phyloP scores from a whole-genome alignment of 2,888 invertebrate species.

The Heteropelma amictum region DNA sequence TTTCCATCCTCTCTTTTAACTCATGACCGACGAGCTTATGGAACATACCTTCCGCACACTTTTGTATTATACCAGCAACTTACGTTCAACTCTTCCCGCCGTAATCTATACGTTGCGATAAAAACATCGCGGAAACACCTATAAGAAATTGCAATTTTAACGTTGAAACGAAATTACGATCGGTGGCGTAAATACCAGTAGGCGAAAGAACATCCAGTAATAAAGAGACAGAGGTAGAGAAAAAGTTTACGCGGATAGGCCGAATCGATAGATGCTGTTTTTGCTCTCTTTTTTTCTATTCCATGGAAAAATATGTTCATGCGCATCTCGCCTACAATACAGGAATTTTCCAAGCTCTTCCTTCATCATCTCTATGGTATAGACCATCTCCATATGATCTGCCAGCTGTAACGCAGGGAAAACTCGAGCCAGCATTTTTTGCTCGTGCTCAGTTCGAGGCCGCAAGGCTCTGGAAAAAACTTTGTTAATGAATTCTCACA shows the following conservation, averaged over 20 bases:
- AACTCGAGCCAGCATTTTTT: background rate
- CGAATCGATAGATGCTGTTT: no score
- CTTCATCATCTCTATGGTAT: background rate
- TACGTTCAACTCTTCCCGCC: slow-evolving; percentile 24
- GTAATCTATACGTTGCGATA: background rate
- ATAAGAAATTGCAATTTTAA: slow-evolving; percentile 67
- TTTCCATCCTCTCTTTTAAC: slow-evolving; percentile 10
- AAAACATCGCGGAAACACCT: slow-evolving; percentile 13
- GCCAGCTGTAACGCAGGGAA: background rate
- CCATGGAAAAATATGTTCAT: background rate
- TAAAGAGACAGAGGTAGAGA: background rate
- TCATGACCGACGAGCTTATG: background rate
- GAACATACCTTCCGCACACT: background rate
- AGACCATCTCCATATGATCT: background rate
- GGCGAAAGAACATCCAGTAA: slow-evolving; percentile 9
- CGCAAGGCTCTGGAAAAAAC: slow-evolving; percentile 47
- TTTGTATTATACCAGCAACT: no score
- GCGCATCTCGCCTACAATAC: background rate
- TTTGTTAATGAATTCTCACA: slow-evolving; percentile 64
- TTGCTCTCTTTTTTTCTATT: background rate
- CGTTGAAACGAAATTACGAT: slow-evolving; percentile 66
- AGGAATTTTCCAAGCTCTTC: background rate
- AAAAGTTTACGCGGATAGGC: no score
- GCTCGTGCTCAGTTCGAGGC: background rate
- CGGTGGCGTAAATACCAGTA: background rate